Conservation (phyloP, 2,113 vertebrate genomes). For the Dicerorhinus sumatrensis region DNA sequence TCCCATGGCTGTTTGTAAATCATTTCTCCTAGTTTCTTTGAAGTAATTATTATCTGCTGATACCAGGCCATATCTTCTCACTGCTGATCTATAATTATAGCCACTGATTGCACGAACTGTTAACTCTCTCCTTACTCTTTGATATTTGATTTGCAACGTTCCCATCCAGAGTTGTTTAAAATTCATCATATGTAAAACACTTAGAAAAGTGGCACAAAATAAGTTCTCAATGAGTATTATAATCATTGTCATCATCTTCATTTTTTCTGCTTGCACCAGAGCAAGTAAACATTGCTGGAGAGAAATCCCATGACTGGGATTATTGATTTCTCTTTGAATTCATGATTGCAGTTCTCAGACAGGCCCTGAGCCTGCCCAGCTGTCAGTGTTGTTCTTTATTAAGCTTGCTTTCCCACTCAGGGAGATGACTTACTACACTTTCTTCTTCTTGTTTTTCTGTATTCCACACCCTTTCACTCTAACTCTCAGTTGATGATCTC, state of each 20-base stretch:
- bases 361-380: background rate
- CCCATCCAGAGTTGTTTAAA: background rate
- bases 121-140: background rate
- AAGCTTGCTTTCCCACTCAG: background rate
- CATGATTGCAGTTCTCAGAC: background rate
- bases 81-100: background rate
- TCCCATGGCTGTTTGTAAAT: background rate
- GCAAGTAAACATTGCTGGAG: background rate
- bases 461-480: background rate
- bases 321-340: background rate
- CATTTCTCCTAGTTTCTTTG: background rate
- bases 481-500: background rate
- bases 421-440: background rate
- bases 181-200: background rate
- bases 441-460: background rate
- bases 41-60: background rate
- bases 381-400: background rate
- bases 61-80: background rate
- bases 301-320: background rate
- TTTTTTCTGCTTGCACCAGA: background rate
- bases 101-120: background rate
- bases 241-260: background rate
- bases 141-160: background rate
- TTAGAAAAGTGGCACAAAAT: background rate
- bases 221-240: background rate